A percentile compares a stretch with the other conserved stretches of the same genome.
Evolutionary conservation across 2,888 invertebrate genomes (phyloP).

Genomic region (Sarcophaga caerulescens): DNA sequence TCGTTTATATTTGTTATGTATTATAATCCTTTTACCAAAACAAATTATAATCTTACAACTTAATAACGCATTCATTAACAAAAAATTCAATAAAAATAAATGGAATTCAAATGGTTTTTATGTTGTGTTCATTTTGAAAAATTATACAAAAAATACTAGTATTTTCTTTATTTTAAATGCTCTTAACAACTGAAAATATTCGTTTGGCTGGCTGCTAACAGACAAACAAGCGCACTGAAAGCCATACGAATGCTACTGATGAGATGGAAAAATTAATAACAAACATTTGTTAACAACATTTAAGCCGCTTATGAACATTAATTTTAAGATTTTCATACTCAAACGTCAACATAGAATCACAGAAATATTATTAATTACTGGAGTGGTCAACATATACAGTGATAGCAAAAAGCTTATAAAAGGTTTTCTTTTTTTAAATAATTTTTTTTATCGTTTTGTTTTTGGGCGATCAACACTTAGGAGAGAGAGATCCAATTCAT

Average conservation of each 20-base stretch:
- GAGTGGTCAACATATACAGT: not conserved
- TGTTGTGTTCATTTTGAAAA: not conserved
- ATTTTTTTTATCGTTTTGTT: no score
- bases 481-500: no score
- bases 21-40: constrained; percentile 15
- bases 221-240: no score
- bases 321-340: constrained; percentile 50
- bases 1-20: not conserved
- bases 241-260: not conserved
- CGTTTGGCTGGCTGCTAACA: no score
- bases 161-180: no score
- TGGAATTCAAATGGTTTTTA: not conserved
- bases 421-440: not conserved
- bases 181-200: no score
- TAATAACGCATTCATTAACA: constrained; percentile 26
- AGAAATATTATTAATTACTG: constrained; percentile 17
- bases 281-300: constrained; percentile 26
- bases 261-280: not conserved
- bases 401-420: not conserved
- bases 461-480: no score
- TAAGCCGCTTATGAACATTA: constrained; percentile 61
- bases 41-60: constrained; percentile 21
- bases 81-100: not conserved
- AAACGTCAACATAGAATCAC: constrained; percentile 35
- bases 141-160: no score